phyloP scores from a whole-genome alignment of 2,888 invertebrate species.

The Papilio gigon region DNA sequence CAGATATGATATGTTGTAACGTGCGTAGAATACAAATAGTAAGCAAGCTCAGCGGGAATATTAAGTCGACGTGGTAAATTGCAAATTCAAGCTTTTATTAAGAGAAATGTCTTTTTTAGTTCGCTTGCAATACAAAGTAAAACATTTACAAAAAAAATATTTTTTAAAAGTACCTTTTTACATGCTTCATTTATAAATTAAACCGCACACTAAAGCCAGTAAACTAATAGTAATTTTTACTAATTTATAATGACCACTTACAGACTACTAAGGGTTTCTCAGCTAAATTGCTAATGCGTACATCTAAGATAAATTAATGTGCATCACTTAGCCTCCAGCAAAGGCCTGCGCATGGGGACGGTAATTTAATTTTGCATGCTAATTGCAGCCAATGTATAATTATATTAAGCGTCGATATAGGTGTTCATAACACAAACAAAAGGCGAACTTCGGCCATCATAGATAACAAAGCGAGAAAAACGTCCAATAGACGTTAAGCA shows the following conservation, averaged over 20 bases:
- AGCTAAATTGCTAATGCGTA: slow-evolving; percentile 10
- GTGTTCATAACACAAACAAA: slow-evolving; percentile 18
- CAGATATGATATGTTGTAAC: slow-evolving; percentile 34
- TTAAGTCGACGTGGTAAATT: slow-evolving; percentile 30
- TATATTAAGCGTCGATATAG: slow-evolving; percentile 5
- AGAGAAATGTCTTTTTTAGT: neutral
- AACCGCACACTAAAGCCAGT: neutral
- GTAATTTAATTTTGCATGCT: slow-evolving; percentile 21
- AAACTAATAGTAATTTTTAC: neutral
- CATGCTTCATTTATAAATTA: neutral
- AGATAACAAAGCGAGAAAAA: slow-evolving; percentile 57
- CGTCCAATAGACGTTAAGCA: slow-evolving; percentile 61
- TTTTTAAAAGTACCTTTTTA: too few species aligned
- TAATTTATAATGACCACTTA: slow-evolving; percentile 6
- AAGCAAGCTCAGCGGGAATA: slow-evolving; percentile 32
- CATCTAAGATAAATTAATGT: slow-evolving; percentile 23
- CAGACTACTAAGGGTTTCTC: slow-evolving; percentile 5
- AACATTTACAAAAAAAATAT: neutral
- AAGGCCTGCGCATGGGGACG: neutral
- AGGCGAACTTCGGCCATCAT: slow-evolving; percentile 34
- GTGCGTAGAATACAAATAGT: slow-evolving; percentile 36
- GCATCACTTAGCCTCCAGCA: slow-evolving; percentile 15
- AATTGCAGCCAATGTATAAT: slow-evolving; percentile 10
- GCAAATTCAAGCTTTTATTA: slow-evolving; percentile 27
- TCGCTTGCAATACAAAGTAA: neutral